Conservation (phyloP, 2,113 vertebrate genomes). For the Talpa occidentalis region DNA sequence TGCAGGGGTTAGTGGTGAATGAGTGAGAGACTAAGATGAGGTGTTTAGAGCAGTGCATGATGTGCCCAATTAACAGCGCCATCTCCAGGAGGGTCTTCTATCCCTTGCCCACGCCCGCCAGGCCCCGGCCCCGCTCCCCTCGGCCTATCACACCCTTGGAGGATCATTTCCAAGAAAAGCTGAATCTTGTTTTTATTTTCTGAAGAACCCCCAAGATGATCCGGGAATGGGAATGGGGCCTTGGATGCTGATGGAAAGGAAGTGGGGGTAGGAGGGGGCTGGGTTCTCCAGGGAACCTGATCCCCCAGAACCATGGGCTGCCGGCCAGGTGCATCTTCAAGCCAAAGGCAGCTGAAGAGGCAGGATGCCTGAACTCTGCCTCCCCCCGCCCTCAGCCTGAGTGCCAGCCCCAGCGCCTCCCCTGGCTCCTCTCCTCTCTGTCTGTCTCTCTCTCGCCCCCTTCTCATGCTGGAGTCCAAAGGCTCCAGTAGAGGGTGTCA, state of each 20-base stretch:
- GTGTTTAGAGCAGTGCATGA: not conserved
- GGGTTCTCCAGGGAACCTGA: constrained; percentile 56
- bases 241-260: constrained; percentile 70
- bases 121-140: not conserved
- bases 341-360: not conserved
- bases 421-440: not conserved
- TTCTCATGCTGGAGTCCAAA: not conserved
- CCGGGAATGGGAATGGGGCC: constrained; percentile 60
- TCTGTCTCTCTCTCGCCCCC: not conserved
- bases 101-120: too few species aligned
- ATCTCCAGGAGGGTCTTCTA: too few species aligned
- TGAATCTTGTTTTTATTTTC: not conserved
- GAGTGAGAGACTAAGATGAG: not conserved
- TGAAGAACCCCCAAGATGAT: constrained; percentile 74
- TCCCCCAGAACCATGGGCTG: constrained; percentile 58
- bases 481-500: not conserved
- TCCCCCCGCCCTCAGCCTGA: too few species aligned
- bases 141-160: not conserved
- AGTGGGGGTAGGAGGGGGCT: not conserved
- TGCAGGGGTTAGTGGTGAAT: rapidly evolving
- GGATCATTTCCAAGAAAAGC: constrained; percentile 64
- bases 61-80: rapidly evolving
- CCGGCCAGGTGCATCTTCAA: constrained; percentile 39
- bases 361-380: not conserved
- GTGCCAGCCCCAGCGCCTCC: not conserved